Evolutionary conservation across 2,888 invertebrate species (phyloP), one percentile per base, ranked within the genome.

Genomic region (Sarcophaga variegata): DNA sequence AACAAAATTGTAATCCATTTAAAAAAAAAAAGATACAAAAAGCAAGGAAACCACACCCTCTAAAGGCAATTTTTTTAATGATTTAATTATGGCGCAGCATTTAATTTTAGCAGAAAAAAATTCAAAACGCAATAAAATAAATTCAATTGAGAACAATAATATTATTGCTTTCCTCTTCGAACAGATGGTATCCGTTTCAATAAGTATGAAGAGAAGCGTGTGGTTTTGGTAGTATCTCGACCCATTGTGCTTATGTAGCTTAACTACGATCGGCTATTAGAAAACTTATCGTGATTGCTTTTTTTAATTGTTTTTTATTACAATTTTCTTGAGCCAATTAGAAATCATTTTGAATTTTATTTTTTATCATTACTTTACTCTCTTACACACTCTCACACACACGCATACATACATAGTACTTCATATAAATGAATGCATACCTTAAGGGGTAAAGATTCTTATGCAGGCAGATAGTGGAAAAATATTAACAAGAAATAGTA

Each of bases 241-340:
- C 54, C 54, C 54, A 54, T 14, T 54, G 54, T 54, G 54, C 54
- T 4, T 12, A 17, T 67, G 27, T 63, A 60, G 12, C 8, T 37
- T 37, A 37, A 37, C 37, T 37, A 37, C 8, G 37, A 37, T 37
- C 37, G 37, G 37, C 37, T 8, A 37, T 37, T 2, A 37, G 37
- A 37, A 37, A 60, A 69, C 49, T 75, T 79, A 12, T 67, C 67
- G 63, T 54, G 59, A n/a, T 70, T 70, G 5, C 62, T 45, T 63
- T 78, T 62, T 70, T 62, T 12, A 4, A 64, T 79, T 60, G 49
- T 67, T 83, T 66, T 76, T 71, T 79, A 76, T 76, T 86, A 49
- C 82, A 75, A 22, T 70, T 60, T 82, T 85, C 70, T 85, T 85
- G 86, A 59, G 64, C 86, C 86, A 86, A 86, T 86, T 79, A 86